Base-by-base conservation (phyloP, 2,113 vertebrate species). In the Charina bottae region DNA sequence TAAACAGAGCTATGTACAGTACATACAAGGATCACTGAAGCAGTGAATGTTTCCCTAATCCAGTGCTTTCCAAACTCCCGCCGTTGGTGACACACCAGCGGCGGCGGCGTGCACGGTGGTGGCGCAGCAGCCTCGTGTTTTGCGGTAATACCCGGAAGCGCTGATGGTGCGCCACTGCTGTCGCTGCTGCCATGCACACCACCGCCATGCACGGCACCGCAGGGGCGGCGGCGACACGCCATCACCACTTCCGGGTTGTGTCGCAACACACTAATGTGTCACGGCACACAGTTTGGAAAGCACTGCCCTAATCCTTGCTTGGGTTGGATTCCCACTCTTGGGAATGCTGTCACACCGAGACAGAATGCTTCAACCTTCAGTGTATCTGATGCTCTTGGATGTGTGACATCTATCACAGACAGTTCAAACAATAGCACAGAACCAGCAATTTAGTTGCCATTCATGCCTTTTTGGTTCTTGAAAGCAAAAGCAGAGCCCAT, bases 401-500 rank as follows among this genome's bases (percentile, higher is more conserved):
- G 84, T 96, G 94, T 93, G 89, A 94, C 90, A 94, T 95, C 86
- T 58, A 93, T 96, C 92, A 94, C 85, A 90, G 87, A 78, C 15
- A 85, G 85, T 93, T 95, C 53, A 93, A 85, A 89, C 91, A 87
- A 1, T 0, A 8, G 64, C 46, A 90, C 4, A 94, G 23, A 92
- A 42, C 13, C 68, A 90, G 0, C 9, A 55, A 42, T 93, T 90
- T 90, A 93, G 93, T 90, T 87, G 88, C 68, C 53, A 58, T 90
- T 64, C 68, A n/a, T 93, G 62, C 64, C 33, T 95, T 55, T 93
- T 92, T 24, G 91, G 93, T 94, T 95, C 33, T 60, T 92, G 85
- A 92, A 90, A 78, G 89, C 91, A 95, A 96, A 95, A 9, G 91
- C 94, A 95, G 89, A 90, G 95, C 92, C 94, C 89, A 90, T 92